Conservation (phyloP, 1,140 invertebrate genomes). For the Andrena cerasifolii region DNA sequence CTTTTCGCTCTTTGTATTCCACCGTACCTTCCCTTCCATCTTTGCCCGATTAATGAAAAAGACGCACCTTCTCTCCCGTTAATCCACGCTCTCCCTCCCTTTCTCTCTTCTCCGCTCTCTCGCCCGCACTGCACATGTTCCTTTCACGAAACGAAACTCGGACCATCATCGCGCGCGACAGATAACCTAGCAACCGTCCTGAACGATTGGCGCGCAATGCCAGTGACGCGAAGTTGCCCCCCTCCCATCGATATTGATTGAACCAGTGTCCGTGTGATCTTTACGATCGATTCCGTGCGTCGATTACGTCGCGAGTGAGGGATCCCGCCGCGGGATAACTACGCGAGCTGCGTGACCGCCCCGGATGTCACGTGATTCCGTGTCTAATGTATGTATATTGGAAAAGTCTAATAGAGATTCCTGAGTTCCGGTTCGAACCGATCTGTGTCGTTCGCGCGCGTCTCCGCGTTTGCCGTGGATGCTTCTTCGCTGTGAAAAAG, state of each 20-base stretch:
- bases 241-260: background rate
- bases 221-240: background rate
- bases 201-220: background rate
- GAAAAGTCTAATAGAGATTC: background rate
- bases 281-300: conserved; percentile 43
- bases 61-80: conserved; percentile 19
- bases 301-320: background rate
- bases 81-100: conserved; percentile 22
- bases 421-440: background rate
- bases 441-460: background rate
- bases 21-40: conserved; percentile 29
- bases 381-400: background rate
- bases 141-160: conserved; percentile 52
- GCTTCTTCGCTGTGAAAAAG: background rate
- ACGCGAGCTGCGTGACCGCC: background rate
- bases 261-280: conserved; percentile 40
- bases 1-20: conserved; percentile 56
- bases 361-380: background rate
- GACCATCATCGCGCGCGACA: conserved; percentile 15
- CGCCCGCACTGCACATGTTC: conserved; percentile 1
- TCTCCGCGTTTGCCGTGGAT: background rate
- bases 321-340: background rate
- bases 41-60: conserved; percentile 48
- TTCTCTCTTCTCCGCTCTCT: background rate
- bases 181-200: conserved; percentile 2